Conservation (phyloP, 2,888 invertebrate species). For the Sinodicranocentrus sp. region DNA sequence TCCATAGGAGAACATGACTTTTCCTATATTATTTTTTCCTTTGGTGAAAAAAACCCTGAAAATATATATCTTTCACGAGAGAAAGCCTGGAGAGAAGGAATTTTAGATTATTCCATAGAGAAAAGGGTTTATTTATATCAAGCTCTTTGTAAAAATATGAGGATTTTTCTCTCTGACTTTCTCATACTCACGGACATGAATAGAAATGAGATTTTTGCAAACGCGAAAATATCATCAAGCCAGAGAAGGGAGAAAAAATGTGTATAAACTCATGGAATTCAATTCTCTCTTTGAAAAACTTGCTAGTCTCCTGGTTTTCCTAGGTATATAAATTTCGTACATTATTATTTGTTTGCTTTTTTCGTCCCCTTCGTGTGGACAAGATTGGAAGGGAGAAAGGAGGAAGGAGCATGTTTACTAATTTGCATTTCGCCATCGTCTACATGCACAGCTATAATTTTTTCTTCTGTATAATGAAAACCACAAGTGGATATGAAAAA, state of each 20-base stretch:
- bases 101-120: not conserved
- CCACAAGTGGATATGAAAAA: not conserved
- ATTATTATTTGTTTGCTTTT: conserved; percentile 5
- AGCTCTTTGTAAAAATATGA: no score
- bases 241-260: conserved; percentile 26
- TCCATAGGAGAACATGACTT: no score
- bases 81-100: not conserved
- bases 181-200: no score
- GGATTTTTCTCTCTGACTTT: no score
- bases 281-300: conserved; percentile 29
- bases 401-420: conserved; percentile 23
- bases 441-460: not conserved
- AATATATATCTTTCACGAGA: not conserved
- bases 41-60: not conserved
- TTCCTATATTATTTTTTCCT: no score
- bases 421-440: conserved; percentile 45
- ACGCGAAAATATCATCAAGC: conserved; percentile 67
- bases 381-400: not conserved
- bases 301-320: no score
- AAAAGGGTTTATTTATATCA: no score
- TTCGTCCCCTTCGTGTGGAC: no score
- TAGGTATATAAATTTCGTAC: conserved; percentile 5
- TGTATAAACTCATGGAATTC: conserved; percentile 29
- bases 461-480: not conserved
- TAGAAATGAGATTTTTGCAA: conserved; percentile 50